Evolutionary conservation across 2,113 vertebrate species (phyloP).

Genomic region (pig (Sus scrofa)): DNA sequence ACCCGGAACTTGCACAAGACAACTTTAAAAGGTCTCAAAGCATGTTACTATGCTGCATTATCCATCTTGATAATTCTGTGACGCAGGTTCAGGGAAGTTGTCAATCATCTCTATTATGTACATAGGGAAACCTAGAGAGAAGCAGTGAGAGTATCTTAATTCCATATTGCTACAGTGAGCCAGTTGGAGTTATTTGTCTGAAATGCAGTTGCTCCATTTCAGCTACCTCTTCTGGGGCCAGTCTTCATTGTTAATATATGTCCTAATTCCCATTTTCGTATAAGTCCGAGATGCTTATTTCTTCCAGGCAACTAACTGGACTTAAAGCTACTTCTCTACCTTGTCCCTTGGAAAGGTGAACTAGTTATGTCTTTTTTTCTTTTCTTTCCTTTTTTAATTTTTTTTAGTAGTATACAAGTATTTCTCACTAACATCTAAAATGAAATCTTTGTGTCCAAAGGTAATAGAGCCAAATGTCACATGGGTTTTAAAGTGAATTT

Average conservation of each 20-base stretch:
- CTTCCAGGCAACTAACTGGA: neutral
- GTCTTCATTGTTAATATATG: too few species aligned
- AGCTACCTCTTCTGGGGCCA: neutral
- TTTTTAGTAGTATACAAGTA: neutral
- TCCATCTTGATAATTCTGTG: neutral
- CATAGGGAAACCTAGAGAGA: neutral
- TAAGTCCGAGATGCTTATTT: neutral
- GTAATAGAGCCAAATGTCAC: neutral
- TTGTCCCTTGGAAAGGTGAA: neutral
- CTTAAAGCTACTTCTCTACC: neutral
- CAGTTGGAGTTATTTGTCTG: neutral
- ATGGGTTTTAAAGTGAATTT: neutral
- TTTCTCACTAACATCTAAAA: neutral
- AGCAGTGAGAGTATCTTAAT: neutral
- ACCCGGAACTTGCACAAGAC: neutral
- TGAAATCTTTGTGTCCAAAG: conserved; percentile 24
- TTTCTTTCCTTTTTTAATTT: neutral
- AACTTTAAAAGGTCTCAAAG: neutral
- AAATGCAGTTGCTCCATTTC: neutral
- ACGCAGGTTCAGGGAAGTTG: neutral
- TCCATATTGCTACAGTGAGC: fast-evolving
- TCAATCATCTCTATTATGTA: neutral
- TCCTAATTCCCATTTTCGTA: neutral
- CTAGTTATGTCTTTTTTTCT: neutral
- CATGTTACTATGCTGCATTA: neutral